Evolutionary conservation across 1,140 invertebrate species (phyloP).

Genomic region (Drosophila takahashii): DNA sequence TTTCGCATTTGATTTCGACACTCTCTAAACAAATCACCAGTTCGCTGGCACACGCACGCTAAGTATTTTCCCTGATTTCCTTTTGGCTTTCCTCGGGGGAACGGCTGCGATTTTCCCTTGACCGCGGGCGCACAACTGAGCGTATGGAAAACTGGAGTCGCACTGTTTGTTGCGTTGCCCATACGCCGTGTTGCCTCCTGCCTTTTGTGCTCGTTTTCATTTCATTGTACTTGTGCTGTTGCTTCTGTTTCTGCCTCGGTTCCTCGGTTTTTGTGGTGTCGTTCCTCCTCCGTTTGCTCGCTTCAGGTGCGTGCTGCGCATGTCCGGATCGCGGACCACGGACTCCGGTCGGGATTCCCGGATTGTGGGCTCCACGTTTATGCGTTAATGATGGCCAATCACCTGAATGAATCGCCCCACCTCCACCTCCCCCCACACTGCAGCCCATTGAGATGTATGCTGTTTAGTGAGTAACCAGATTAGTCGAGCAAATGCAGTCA

Average conservation of each 20-base stretch:
- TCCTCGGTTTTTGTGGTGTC: conserved; percentile 49
- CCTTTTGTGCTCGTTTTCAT: conserved; percentile 31
- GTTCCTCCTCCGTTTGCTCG: conserved; percentile 18
- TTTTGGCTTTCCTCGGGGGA: conserved; percentile 17
- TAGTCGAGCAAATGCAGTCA: conserved; percentile 12
- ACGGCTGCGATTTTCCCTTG: conserved; percentile 21
- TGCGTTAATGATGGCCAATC: conserved; percentile 39
- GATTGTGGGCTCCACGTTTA: conserved; percentile 7
- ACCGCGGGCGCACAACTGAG: conserved; percentile 62
- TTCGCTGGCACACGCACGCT: conserved; percentile 44
- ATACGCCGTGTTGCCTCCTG: conserved; percentile 74
- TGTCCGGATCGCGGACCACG: conserved; percentile 43
- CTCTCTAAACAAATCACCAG: conserved; percentile 60
- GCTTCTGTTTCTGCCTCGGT: conserved; percentile 61
- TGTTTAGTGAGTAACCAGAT: conserved; percentile 4
- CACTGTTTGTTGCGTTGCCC: conserved; percentile 73
- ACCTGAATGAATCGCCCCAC: conserved; percentile 29
- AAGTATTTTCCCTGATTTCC: conserved; percentile 26
- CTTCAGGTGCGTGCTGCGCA: conserved; percentile 61
- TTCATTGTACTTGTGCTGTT: conserved; percentile 68
- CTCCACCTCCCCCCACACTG: conserved; percentile 3
- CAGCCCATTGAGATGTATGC: conserved; percentile 4
- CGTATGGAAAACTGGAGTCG: conserved; percentile 76
- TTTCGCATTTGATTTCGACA: conserved; percentile 32
- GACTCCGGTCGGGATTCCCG: conserved; percentile 29